phyloP scores from a whole-genome alignment of 2,888 invertebrate genomes.

The Lordiphosa andalusiaca region DNA sequence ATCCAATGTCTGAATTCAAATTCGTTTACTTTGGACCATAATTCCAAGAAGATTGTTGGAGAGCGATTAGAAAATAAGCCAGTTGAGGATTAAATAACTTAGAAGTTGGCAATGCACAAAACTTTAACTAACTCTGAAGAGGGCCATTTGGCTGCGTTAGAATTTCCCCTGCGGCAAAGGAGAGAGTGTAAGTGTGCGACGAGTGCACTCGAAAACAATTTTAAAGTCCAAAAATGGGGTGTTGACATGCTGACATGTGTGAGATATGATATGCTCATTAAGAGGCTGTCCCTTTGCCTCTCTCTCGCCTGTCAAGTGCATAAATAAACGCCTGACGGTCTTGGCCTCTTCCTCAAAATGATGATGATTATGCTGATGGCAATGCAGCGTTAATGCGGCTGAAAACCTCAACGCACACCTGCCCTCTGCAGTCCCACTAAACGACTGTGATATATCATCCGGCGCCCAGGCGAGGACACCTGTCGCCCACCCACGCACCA shows the following conservation, averaged over 20 bases:
- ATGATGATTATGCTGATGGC: conserved; percentile 39
- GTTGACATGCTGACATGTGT: conserved; percentile 44
- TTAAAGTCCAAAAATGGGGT: conserved; percentile 19
- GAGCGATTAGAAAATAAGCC: too few species aligned
- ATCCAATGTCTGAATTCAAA: too few species aligned
- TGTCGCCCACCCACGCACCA: conserved; percentile 36
- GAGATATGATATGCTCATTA: conserved; percentile 69
- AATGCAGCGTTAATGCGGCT: conserved; percentile 57
- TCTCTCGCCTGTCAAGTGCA: conserved; percentile 62
- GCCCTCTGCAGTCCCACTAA: conserved; percentile 42
- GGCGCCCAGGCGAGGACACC: conserved; percentile 28
- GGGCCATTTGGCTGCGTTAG: conserved; percentile 5
- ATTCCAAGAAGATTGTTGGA: too few species aligned
- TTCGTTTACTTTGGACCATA: too few species aligned
- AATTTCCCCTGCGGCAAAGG: conserved; percentile 11
- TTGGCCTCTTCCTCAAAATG: conserved; percentile 13
- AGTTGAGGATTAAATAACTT: too few species aligned
- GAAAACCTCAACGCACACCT: conserved; percentile 29
- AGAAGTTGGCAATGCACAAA: too few species aligned
- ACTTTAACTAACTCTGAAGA: too few species aligned
- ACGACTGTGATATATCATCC: conserved; percentile 46
- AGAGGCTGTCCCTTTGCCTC: conserved; percentile 24
- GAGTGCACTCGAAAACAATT: conserved; percentile 47
- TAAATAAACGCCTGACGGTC: conserved; percentile 56
- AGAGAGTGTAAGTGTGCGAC: conserved; percentile 2